Percentiles rank a stretch among this genome's conserved stretches.
Evolutionary conservation across 2,113 vertebrate genomes (phyloP).

Genomic region (Dolichallabes microphthalmus): DNA sequence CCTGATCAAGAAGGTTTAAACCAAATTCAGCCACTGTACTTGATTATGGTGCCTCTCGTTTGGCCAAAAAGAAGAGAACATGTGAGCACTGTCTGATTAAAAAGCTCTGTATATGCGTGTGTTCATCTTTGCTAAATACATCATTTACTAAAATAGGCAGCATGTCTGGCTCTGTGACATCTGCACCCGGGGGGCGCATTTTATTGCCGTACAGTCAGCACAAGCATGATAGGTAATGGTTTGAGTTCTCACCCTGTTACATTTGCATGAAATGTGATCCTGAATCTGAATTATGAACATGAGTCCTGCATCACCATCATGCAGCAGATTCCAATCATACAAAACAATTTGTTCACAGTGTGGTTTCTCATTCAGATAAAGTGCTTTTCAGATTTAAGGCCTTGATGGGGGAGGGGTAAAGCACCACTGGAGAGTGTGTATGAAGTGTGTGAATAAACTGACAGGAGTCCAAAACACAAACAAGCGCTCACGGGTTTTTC

Average conservation of each 20-base stretch:
- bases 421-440: background rate
- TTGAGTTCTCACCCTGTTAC: slow-evolving; percentile 32
- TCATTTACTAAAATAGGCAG: slow-evolving; percentile 37
- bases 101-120: background rate
- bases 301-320: background rate
- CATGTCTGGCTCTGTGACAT: slow-evolving; percentile 47
- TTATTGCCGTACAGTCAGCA: slow-evolving; percentile 29
- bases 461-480: background rate
- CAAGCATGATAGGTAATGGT: background rate
- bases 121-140: background rate
- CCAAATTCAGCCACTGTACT: background rate
- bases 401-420: background rate
- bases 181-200: slow-evolving; percentile 43
- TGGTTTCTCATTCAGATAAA: background rate
- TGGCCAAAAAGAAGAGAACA: background rate
- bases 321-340: background rate
- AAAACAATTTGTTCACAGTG: background rate
- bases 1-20: background rate
- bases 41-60: background rate
- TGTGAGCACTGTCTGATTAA: background rate
- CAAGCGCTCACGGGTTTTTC: background rate
- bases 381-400: background rate
- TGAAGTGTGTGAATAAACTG: background rate
- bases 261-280: background rate
- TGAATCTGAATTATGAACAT: background rate